Base-by-base conservation (phyloP, 2,113 vertebrate species). In the Sisor rabdophorus region DNA sequence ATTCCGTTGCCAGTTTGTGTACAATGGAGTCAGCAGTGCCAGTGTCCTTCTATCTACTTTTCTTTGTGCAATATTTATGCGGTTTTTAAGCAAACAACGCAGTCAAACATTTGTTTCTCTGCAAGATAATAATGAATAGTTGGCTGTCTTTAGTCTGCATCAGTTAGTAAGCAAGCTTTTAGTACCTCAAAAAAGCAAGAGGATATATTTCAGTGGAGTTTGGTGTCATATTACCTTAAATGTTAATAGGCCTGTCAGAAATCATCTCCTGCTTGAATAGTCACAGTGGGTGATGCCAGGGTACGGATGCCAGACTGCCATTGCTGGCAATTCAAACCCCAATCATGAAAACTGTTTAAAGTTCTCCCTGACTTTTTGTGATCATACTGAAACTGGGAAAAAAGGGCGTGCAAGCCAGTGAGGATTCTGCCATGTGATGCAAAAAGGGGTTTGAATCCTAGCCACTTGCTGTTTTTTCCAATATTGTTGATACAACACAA, bases 241-340 rank as follows among this genome's bases (percentile, higher is more conserved):
- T 78, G 78, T 76, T 81, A 82, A 86, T 81, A 78, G 76, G 69
- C 71, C 77, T 71, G 53, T 80, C 61, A 60, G 32, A 73, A 82
- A 78, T 48, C 58, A 75, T 81, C 59, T 77, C 71, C 59, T 44
- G 61, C 24, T 68, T 78, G 71, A 80, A 77, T 50, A 71, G 32
- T 11, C 67, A 69, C 70, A 70, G 75, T 17, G 56, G 61, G 67
- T 53, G 59, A 75, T 30, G 58, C 78, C 32, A 24, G 17, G 32
- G 16, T 36, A 56, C 32, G 61, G 53, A 24, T 54, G 55, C 56
- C 71, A 70, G 61, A 53, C 40, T 61, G 77, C 24, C 54, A 48
- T 64, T 28, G 61, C 20, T 71, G 71, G 52, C 48, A 61, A 54
- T 52, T 32, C 19, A 71, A 30, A 32, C 54, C 73, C 76, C 54